These are phyloP conservation scores for Bombus balteatus DNA, from an alignment of 1,140 invertebrate species.

Conservation along the genomic window DNA sequence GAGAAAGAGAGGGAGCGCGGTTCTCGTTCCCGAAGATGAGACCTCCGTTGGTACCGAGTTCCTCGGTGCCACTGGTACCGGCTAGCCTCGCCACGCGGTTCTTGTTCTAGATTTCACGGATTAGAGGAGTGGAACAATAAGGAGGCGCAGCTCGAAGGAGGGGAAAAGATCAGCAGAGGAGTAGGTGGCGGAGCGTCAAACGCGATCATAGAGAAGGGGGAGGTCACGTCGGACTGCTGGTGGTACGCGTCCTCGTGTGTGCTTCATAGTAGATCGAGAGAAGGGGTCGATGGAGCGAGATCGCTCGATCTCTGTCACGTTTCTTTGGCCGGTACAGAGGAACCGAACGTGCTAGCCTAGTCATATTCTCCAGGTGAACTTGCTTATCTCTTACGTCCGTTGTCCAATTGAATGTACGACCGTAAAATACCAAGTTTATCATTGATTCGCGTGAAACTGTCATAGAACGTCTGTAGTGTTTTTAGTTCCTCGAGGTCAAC, in stretches of 20 bases:
- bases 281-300: slow-evolving; percentile 48
- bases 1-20: neutral
- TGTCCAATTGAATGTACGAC: neutral
- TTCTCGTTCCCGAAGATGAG: slow-evolving; percentile 33
- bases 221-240: slow-evolving; percentile 41
- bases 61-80: slow-evolving; percentile 68
- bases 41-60: slow-evolving; percentile 64
- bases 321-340: slow-evolving; percentile 7
- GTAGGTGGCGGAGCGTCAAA: slow-evolving; percentile 6
- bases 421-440: no score
- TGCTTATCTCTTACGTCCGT: neutral
- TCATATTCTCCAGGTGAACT: neutral
- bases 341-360: neutral
- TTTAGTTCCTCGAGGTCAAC: no score
- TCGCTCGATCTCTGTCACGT: slow-evolving; percentile 33
- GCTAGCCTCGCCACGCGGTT: slow-evolving; percentile 62
- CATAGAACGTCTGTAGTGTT: no score
- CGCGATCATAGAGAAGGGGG: slow-evolving; percentile 14
- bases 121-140: slow-evolving; percentile 63
- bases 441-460: no score
- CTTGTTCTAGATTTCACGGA: slow-evolving; percentile 69
- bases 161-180: slow-evolving; percentile 35
- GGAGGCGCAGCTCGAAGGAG: slow-evolving; percentile 36
- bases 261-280: slow-evolving; percentile 30
- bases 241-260: slow-evolving; percentile 41